Evolutionary conservation across 2,888 invertebrate genomes (phyloP).

Genomic region (Lottia gigantea): DNA sequence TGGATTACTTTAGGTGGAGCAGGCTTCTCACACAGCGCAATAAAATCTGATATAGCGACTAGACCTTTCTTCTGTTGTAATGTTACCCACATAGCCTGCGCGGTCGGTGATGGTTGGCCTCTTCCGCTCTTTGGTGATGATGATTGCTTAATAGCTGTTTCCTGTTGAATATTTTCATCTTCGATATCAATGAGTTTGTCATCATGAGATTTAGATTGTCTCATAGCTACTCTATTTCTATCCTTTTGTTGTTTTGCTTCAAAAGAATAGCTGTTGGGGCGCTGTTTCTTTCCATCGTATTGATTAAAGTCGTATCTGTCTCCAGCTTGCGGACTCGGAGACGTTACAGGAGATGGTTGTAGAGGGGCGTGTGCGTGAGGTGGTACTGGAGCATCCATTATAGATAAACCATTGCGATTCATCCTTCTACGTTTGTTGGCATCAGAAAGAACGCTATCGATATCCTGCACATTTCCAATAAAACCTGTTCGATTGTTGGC

Average conservation of each 20-base stretch:
- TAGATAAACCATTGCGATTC: slow-evolving; percentile 16
- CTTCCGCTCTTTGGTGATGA: slow-evolving; percentile 19
- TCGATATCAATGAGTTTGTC: slow-evolving; percentile 37
- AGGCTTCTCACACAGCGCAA: slow-evolving; percentile 55
- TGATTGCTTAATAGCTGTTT: slow-evolving; percentile 19
- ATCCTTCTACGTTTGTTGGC: slow-evolving; percentile 15
- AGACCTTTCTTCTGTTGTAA: slow-evolving; percentile 55
- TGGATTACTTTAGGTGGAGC: slow-evolving; percentile 49
- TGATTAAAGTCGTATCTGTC: slow-evolving; percentile 31
- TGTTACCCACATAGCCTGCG: slow-evolving; percentile 54
- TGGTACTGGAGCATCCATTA: slow-evolving; percentile 38
- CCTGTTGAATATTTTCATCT: slow-evolving; percentile 25
- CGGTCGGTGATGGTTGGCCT: slow-evolving; percentile 31
- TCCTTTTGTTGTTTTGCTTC: slow-evolving; percentile 28
- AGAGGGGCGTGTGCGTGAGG: slow-evolving; percentile 36
- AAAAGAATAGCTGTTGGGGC: slow-evolving; percentile 38
- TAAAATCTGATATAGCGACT: slow-evolving; percentile 60
- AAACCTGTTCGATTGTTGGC: slow-evolving; percentile 41
- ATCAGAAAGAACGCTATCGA: slow-evolving; percentile 55
- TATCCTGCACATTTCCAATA: slow-evolving; percentile 43
- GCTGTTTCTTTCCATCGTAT: slow-evolving; percentile 26
- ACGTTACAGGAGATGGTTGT: slow-evolving; percentile 30
- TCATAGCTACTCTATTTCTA: slow-evolving; percentile 21
- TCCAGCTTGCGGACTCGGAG: slow-evolving; percentile 33
- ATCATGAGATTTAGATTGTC: slow-evolving; percentile 34